Base-by-base conservation (phyloP, 2,797 vertebrate species). In the Gila robusta region DNA sequence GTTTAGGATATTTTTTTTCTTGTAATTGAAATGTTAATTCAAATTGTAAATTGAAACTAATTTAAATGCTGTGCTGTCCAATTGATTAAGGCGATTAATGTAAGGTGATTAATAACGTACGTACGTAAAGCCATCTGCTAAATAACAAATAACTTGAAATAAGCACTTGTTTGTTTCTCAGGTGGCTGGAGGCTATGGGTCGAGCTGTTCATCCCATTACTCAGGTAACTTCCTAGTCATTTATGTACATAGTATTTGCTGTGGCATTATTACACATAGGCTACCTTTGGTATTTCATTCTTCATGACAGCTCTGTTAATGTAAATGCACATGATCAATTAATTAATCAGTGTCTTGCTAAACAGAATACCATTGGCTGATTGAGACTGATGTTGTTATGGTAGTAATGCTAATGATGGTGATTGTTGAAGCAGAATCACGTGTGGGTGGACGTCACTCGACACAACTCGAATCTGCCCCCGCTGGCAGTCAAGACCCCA, bases 361-460 rank as follows among this genome's bases (percentile, higher is more conserved):
- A 69, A 76, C 28, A 54, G 12, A 78, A 59, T 59, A 7, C 12
- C 21, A 9, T 39, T 78, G 35, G 54, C 23, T 59, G 11, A 78
- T 16, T 37, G 21, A 8, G 32, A 77, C 3, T 23, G 32, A 56
- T n/a, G 35, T 41, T 39, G 23, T 62, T 79, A 4, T 35, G 28
- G 6, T 21, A 19, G 52, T 35, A 23, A 19, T 44, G 59, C 9
- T 64, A 66, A 66, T 47, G 37, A 41, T 41, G 16, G 23, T 66
- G 39, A 19, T 49, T 80, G 78, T 35, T 19, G n/a, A 66, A 1
- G 52, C 90, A 99, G 97, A 96, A 94, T 87, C 97, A 98, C 0
- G 96, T 98, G 87, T 98, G 97, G 97, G 96, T 98, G 87, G 97
- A 98, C 21, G 97, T 98, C 59, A 98, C 96, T 3, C 93, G 94